Evolutionary conservation across 2,113 vertebrate genomes (phyloP).

Genomic region (Microcebus murinus): DNA sequence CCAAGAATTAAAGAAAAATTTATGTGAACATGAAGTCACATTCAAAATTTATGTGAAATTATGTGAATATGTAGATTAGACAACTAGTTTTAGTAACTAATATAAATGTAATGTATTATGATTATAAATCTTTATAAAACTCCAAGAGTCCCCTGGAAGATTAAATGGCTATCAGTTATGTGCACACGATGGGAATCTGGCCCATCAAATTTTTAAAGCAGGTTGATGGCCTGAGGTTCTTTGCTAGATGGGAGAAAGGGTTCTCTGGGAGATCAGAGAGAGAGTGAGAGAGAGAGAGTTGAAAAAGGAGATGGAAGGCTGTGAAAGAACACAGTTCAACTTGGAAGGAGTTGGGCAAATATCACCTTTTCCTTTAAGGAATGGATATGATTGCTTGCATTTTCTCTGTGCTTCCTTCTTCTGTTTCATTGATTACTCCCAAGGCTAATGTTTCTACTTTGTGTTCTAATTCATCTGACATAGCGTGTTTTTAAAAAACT

Average conservation of each 20-base stretch:
- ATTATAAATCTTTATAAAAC: not conserved
- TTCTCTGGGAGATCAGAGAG: not conserved
- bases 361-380: conserved; percentile 40
- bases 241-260: not conserved
- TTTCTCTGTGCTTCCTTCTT: conserved; percentile 34
- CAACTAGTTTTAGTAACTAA: not conserved
- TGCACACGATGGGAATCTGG: not conserved
- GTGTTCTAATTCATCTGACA: conserved; percentile 56
- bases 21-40: not conserved
- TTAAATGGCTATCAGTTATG: not conserved
- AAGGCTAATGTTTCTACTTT: conserved; percentile 59
- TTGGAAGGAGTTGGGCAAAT: not conserved
- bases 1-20: conserved; percentile 11
- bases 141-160: not conserved
- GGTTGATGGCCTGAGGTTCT: not conserved
- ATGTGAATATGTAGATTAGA: not conserved
- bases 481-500: conserved; percentile 45
- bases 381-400: conserved; percentile 3
- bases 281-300: conserved; percentile 40
- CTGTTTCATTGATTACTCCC: conserved; percentile 66
- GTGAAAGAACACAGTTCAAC: not conserved
- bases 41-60: too few species aligned
- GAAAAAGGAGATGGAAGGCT: not conserved
- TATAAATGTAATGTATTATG: not conserved
- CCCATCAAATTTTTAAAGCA: not conserved